Evolutionary conservation across 2,113 vertebrate genomes (phyloP).

Genomic region (Calypte anna): DNA sequence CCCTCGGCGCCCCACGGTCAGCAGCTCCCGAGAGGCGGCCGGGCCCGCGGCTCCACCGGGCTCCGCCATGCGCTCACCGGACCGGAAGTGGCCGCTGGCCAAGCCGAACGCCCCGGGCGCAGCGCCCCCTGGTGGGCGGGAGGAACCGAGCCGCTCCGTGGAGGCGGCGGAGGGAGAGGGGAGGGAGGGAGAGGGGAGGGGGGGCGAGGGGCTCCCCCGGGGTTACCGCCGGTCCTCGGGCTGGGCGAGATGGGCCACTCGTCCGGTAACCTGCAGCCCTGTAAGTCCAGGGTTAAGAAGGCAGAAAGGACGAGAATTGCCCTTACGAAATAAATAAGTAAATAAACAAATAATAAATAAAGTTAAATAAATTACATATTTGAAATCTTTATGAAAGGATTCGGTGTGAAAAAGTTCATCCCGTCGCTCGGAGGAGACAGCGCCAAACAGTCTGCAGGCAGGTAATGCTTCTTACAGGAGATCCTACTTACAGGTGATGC

Average conservation of each 20-base stretch:
- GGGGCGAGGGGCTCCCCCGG: no score
- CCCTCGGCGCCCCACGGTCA: slow-evolving; percentile 71
- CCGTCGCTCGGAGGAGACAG: background rate
- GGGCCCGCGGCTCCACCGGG: accelerated
- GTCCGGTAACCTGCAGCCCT: no score
- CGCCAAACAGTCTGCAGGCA: background rate
- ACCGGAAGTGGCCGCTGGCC: background rate
- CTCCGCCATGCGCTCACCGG: background rate
- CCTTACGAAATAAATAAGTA: no score
- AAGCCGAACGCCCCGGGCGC: background rate
- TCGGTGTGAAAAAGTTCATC: background rate
- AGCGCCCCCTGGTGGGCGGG: background rate
- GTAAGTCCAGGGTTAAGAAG: background rate
- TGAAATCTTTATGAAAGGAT: background rate
- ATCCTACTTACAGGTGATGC: no score
- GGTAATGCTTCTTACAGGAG: no score
- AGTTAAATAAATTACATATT: no score
- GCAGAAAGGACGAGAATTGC: background rate
- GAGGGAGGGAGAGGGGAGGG: no score
- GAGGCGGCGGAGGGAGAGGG: background rate
- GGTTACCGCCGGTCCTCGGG: no score
- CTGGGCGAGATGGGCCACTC: no score
- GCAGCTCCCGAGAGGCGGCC: slow-evolving; percentile 69
- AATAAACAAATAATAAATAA: no score
- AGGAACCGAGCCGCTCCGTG: background rate